Percentiles rank a stretch among this genome's conserved stretches.
These are phyloP conservation scores for Diglossa cyanea DNA, from an alignment of 2,797 vertebrate genomes.

Conservation along the genomic window DNA sequence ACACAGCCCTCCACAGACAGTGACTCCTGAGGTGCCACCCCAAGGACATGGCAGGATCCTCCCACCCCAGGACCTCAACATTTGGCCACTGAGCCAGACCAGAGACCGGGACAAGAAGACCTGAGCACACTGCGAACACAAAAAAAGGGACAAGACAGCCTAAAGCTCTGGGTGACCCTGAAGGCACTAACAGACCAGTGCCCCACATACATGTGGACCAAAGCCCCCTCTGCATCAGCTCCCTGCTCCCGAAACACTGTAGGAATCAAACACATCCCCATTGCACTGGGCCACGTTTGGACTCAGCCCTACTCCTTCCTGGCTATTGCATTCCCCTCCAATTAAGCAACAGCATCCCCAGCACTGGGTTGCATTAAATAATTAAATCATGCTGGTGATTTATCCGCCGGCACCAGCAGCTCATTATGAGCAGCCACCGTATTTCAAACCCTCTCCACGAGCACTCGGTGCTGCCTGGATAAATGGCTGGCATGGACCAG, in stretches of 20 bases:
- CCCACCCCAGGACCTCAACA: neutral
- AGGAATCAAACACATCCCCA: neutral
- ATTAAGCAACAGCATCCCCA: constrained; percentile 27
- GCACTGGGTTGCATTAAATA: constrained; percentile 57
- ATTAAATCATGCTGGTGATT: constrained; percentile 39
- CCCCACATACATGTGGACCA: accelerated
- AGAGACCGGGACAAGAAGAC: neutral
- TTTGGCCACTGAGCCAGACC: neutral
- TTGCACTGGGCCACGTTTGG: neutral
- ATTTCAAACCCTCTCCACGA: neutral
- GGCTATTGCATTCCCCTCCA: constrained; percentile 39
- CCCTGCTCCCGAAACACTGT: neutral
- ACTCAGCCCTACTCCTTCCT: neutral
- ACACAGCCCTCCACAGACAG: neutral
- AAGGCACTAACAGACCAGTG: neutral
- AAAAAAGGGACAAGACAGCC: neutral
- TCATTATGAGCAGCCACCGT: constrained; percentile 44
- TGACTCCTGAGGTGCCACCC: neutral
- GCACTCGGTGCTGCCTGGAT: neutral
- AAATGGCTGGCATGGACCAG: constrained; percentile 28
- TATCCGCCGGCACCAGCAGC: constrained; percentile 51
- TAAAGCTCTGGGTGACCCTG: neutral
- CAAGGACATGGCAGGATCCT: neutral
- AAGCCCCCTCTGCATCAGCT: neutral
- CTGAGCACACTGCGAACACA: neutral